A percentile compares a stretch with the other conserved stretches of the same genome.
Evolutionary conservation across 2,888 invertebrate genomes (phyloP).

Genomic region (Eilema sororculum): DNA sequence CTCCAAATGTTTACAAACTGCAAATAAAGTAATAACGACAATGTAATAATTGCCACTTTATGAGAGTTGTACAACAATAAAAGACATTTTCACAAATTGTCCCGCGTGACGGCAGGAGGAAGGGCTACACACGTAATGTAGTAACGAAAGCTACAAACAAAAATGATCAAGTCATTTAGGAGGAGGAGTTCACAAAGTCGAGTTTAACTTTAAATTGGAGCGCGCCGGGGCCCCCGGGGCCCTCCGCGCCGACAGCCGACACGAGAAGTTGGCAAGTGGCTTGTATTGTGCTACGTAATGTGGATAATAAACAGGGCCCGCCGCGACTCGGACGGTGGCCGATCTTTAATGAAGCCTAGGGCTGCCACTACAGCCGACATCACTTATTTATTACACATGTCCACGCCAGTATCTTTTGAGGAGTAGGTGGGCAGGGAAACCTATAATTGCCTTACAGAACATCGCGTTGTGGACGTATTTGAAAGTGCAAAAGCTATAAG

Average conservation of each 20-base stretch:
- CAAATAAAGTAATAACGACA: not conserved
- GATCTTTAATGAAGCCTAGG: constrained; percentile 1
- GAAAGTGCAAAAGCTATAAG: not conserved
- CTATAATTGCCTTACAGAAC: not conserved
- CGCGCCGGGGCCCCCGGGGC: not conserved
- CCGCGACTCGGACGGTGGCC: not conserved
- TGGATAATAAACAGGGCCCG: constrained; percentile 9
- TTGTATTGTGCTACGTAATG: constrained; percentile 11
- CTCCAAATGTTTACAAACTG: not conserved
- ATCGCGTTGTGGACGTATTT: not conserved
- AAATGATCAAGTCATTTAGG: constrained; percentile 37
- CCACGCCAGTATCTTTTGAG: not conserved
- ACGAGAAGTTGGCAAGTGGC: constrained; percentile 16
- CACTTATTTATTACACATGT: not conserved
- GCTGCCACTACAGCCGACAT: not conserved
- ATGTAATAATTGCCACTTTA: not conserved
- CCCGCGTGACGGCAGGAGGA: not conserved
- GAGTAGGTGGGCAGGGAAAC: not conserved
- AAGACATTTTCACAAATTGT: not conserved
- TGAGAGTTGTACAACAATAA: not conserved
- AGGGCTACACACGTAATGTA: not conserved
- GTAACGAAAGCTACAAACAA: constrained; percentile 18
- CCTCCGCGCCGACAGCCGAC: too few relatives aligned
- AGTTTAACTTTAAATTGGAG: constrained; percentile 24
- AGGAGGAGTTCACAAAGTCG: constrained; percentile 31